These are phyloP conservation scores for Matsumyia berberina DNA, from an alignment of 2,888 invertebrate species.

Conservation along the genomic window DNA sequence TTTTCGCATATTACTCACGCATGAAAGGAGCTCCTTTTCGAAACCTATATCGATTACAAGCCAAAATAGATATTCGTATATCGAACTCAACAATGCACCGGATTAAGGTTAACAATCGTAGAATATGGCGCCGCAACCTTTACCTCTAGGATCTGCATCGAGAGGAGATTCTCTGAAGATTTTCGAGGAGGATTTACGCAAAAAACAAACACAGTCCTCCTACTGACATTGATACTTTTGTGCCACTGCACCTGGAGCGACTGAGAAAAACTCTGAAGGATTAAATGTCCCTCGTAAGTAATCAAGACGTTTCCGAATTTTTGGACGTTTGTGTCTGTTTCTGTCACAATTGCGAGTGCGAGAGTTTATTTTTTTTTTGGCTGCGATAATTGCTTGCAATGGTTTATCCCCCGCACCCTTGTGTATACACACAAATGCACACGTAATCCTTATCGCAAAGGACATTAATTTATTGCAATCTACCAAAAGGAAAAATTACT, in stretches of 20 bases:
- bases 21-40: constrained; percentile 5
- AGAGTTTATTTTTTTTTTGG: constrained; percentile 11
- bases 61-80: constrained; percentile 58
- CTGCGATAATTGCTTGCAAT: constrained; percentile 49
- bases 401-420: constrained; percentile 37
- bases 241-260: constrained; percentile 61
- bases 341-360: constrained; percentile 15
- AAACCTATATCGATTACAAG: constrained; percentile 70
- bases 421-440: constrained; percentile 5
- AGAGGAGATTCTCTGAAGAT: neutral
- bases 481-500: constrained; percentile 63
- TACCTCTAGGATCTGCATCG: constrained; percentile 13
- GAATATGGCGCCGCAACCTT: constrained; percentile 69
- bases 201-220: constrained; percentile 24
- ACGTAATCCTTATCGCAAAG: constrained; percentile 64
- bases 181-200: constrained; percentile 7
- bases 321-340: constrained; percentile 19
- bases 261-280: constrained; percentile 37
- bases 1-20: constrained; percentile 60
- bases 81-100: constrained; percentile 59
- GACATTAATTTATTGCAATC: constrained; percentile 73
- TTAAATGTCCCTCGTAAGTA: constrained; percentile 49
- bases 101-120: constrained; percentile 68
- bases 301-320: constrained; percentile 38
- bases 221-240: constrained; percentile 66